phyloP scores from a whole-genome alignment of 2,888 invertebrate genomes.

The Hypena proboscidalis region DNA sequence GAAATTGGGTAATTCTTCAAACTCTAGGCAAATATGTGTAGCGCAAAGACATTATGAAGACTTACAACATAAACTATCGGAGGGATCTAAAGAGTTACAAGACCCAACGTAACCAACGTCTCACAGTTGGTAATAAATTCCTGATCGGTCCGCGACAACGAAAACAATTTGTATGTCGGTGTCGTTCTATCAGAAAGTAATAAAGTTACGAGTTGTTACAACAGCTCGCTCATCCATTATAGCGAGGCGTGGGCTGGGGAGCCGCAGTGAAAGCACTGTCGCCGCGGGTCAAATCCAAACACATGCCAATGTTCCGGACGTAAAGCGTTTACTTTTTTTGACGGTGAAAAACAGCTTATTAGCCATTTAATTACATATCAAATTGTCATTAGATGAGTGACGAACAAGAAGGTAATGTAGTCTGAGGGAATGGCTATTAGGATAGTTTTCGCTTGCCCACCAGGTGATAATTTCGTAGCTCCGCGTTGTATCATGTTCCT shows the following conservation, averaged over 20 bases:
- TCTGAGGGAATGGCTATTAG: too few species aligned
- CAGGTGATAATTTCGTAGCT: too few species aligned
- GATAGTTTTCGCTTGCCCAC: too few species aligned
- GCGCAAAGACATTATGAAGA: not conserved
- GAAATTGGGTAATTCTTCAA: too few species aligned
- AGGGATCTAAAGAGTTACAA: constrained; percentile 1
- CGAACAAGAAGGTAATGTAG: too few species aligned
- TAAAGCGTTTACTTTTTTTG: too few species aligned
- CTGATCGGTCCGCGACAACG: not conserved
- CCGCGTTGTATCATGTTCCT: too few species aligned
- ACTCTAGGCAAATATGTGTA: not conserved
- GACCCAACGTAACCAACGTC: not conserved
- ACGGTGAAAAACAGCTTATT: not conserved
- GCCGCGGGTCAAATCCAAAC: constrained; percentile 21
- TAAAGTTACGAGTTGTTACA: constrained; percentile 34
- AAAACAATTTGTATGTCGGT: constrained; percentile 13
- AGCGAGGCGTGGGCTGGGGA: constrained; percentile 16
- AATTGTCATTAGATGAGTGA: too few species aligned
- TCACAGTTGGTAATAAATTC: not conserved
- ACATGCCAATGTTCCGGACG: too few species aligned
- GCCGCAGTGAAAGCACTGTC: constrained; percentile 32
- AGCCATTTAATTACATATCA: too few species aligned
- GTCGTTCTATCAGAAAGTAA: constrained; percentile 31
- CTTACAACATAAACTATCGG: too few species aligned
- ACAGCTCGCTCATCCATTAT: constrained; percentile 12